phyloP scores from a whole-genome alignment of 2,888 invertebrate genomes.

The Eristalis tenax region DNA sequence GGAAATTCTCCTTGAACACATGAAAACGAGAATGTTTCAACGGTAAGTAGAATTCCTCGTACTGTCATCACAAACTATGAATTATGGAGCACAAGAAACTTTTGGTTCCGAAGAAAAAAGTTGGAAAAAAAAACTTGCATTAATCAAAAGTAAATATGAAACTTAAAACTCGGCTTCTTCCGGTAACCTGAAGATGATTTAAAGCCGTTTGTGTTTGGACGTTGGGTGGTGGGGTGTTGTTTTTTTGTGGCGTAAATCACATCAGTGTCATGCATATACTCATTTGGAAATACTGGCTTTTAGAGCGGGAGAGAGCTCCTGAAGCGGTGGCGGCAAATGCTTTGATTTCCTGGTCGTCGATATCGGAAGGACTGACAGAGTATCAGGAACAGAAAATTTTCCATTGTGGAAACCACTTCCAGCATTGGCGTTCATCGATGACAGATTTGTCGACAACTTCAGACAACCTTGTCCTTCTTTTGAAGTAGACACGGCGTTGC shows the following conservation, averaged over 20 bases:
- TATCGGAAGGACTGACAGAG: too few relatives aligned
- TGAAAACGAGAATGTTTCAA: neutral
- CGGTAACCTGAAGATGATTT: neutral
- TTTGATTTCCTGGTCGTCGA: too few relatives aligned
- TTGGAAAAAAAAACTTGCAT: neutral
- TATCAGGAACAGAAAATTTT: too few relatives aligned
- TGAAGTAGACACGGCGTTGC: too few relatives aligned
- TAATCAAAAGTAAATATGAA: neutral
- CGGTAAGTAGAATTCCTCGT: neutral
- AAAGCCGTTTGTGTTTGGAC: neutral
- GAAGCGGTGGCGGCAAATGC: too few relatives aligned
- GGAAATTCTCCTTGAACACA: neutral
- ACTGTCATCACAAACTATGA: neutral
- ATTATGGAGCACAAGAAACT: neutral
- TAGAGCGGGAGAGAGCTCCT: too few relatives aligned
- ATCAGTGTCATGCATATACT: too few relatives aligned
- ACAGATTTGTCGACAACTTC: too few relatives aligned
- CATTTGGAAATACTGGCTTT: too few relatives aligned
- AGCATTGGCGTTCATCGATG: too few relatives aligned
- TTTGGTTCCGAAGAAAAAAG: neutral
- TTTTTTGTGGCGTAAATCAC: neutral
- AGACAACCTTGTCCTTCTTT: too few relatives aligned
- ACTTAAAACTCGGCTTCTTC: neutral
- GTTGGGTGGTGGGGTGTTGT: neutral
- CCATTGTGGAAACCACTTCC: too few relatives aligned